A percentile compares a stretch with the other conserved stretches of the same genome.
These are phyloP conservation scores for Apamea crenata DNA, from an alignment of 2,888 invertebrate species.

Conservation along the genomic window DNA sequence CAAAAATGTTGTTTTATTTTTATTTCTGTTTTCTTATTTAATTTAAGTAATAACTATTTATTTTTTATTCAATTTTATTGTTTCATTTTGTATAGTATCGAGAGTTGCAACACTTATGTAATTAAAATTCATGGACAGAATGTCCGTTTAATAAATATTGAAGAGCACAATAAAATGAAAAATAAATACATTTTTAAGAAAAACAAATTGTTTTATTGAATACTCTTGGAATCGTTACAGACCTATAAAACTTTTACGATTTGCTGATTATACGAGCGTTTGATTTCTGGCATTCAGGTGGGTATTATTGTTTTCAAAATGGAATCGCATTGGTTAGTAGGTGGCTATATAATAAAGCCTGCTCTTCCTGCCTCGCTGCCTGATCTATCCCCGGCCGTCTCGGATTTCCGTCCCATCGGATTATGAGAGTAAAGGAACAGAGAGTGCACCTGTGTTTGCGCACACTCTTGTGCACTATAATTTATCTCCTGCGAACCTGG, in stretches of 20 bases:
- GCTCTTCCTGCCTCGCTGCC: too few relatives aligned
- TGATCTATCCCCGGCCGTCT: too few relatives aligned
- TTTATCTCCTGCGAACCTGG: too few relatives aligned
- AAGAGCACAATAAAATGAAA: conserved; percentile 90
- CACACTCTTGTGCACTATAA: too few relatives aligned
- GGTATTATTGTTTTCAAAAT: background rate
- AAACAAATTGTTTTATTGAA: conserved; percentile 66
- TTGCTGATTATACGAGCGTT: background rate
- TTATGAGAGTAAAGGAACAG: too few relatives aligned
- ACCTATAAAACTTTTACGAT: background rate
- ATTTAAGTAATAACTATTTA: conserved; percentile 78
- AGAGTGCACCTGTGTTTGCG: too few relatives aligned
- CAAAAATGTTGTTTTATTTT: conserved; percentile 72
- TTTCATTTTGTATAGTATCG: conserved; percentile 81
- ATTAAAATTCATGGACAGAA: conserved; percentile 79
- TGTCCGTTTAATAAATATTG: conserved; percentile 86
- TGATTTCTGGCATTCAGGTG: background rate
- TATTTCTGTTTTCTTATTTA: conserved; percentile 68
- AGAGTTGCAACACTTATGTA: conserved; percentile 83
- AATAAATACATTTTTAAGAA: conserved; percentile 89
- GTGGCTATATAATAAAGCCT: background rate
- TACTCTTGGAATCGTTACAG: background rate
- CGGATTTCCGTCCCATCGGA: too few relatives aligned
- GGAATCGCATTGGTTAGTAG: background rate
- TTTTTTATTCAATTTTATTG: conserved; percentile 79